Evolutionary conservation across 1,140 invertebrate genomes (phyloP).

Genomic region (Epicauta chinensis): DNA sequence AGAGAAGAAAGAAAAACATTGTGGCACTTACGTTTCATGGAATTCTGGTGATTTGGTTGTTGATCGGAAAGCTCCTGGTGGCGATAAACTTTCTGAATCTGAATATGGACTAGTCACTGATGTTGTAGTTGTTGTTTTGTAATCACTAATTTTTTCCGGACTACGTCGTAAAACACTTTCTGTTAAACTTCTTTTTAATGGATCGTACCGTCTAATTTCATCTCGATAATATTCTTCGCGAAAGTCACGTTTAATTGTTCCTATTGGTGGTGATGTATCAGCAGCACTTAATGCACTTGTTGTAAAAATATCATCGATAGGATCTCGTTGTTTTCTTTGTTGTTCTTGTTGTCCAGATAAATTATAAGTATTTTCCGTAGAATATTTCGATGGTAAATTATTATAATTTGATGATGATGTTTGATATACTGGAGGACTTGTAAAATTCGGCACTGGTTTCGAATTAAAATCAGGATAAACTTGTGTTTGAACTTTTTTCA

Average conservation of each 20-base stretch:
- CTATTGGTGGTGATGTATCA: neutral
- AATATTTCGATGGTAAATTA: slow-evolving; percentile 20
- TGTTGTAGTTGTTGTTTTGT: slow-evolving; percentile 20
- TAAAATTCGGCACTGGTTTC: slow-evolving; percentile 29
- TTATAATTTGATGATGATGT: slow-evolving; percentile 29
- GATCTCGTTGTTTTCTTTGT: slow-evolving; percentile 19
- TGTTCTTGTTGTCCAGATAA: no score
- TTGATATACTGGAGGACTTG: slow-evolving; percentile 18
- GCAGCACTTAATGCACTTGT: slow-evolving; percentile 33
- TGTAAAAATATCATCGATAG: slow-evolving; percentile 41
- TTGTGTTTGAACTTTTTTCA: slow-evolving; percentile 39
- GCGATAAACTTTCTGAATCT: slow-evolving; percentile 39
- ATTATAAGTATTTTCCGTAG: neutral
- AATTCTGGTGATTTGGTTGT: slow-evolving; percentile 43
- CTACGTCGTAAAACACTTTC: slow-evolving; percentile 35
- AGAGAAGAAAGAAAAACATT: no score
- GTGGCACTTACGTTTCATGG: slow-evolving; percentile 43
- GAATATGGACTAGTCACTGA: slow-evolving; percentile 36
- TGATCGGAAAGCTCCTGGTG: slow-evolving; percentile 36
- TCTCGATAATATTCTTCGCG: slow-evolving; percentile 35
- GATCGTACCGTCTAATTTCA: slow-evolving; percentile 35
- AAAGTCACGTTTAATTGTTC: slow-evolving; percentile 30
- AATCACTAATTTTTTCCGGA: slow-evolving; percentile 28
- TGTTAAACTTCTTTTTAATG: slow-evolving; percentile 38
- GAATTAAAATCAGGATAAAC: slow-evolving; percentile 32